phyloP scores from a whole-genome alignment of 2,888 invertebrate species.

The Serrognathus titanus region DNA sequence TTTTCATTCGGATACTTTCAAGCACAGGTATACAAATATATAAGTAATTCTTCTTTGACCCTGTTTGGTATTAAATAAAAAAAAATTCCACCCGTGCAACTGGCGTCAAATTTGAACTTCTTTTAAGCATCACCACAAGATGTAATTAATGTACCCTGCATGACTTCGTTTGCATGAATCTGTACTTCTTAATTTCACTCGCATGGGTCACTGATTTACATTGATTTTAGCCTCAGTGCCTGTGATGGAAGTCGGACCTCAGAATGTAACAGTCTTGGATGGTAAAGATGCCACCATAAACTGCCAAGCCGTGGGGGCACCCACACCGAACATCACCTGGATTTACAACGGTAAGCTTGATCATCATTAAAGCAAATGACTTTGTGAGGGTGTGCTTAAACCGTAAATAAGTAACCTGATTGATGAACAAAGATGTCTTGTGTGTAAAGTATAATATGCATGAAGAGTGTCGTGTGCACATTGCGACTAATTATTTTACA shows the following conservation, averaged over 20 bases:
- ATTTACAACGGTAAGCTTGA: constrained; percentile 75
- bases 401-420: not conserved
- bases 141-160: not conserved
- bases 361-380: not conserved
- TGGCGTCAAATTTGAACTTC: no score
- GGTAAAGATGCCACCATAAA: constrained; percentile 87
- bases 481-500: constrained; percentile 38
- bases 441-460: not conserved
- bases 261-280: constrained; percentile 85
- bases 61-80: no score
- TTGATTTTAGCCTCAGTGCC: constrained; percentile 75
- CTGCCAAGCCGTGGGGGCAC: constrained; percentile 88
- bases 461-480: not conserved
- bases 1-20: no score
- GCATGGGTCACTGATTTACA: not conserved
- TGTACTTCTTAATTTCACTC: not conserved
- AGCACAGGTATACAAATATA: no score
- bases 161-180: not conserved
- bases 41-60: no score
- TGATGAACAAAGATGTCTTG: not conserved
- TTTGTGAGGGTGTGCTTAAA: not conserved
- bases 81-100: no score
- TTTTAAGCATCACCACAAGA: not conserved
- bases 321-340: constrained; percentile 89
- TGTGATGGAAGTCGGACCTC: constrained; percentile 77